Evolutionary conservation across 2,888 invertebrate genomes (phyloP).

Genomic region (Nomada ruficornis): DNA sequence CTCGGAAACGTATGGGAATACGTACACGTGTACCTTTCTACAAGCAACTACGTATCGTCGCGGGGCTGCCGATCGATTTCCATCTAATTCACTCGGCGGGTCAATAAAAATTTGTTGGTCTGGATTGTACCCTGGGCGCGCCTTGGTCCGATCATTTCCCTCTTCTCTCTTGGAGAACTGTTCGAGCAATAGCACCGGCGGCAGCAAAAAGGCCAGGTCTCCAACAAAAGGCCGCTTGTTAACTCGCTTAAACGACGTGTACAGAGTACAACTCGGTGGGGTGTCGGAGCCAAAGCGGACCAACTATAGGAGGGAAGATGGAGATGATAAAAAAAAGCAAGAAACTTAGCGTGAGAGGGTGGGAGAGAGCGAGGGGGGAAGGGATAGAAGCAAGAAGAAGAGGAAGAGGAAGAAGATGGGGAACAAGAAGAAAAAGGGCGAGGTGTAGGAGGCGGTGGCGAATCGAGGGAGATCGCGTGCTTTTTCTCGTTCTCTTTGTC

Average conservation of each 20-base stretch:
- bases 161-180: conserved; percentile 18
- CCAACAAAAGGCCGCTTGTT: conserved; percentile 64
- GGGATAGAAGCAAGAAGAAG: not conserved
- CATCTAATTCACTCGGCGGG: conserved; percentile 1
- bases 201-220: conserved; percentile 53
- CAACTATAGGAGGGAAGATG: not conserved
- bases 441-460: conserved; percentile 27
- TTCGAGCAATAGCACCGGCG: conserved; percentile 56
- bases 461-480: conserved; percentile 64
- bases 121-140: conserved; percentile 25
- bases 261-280: conserved; percentile 57
- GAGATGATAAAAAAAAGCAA: not conserved
- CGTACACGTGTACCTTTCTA: not conserved
- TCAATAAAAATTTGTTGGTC: conserved; percentile 44
- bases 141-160: conserved; percentile 43
- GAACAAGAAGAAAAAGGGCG: not conserved
- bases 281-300: conserved; percentile 45
- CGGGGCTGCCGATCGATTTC: conserved; percentile 13
- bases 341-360: not conserved
- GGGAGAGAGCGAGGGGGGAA: not conserved
- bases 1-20: not conserved
- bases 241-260: conserved; percentile 65
- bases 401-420: not conserved
- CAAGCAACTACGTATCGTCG: too few species aligned
- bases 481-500: conserved; percentile 65